Conservation (phyloP, 2,113 vertebrate species). For the Atherinomorus stipes region DNA sequence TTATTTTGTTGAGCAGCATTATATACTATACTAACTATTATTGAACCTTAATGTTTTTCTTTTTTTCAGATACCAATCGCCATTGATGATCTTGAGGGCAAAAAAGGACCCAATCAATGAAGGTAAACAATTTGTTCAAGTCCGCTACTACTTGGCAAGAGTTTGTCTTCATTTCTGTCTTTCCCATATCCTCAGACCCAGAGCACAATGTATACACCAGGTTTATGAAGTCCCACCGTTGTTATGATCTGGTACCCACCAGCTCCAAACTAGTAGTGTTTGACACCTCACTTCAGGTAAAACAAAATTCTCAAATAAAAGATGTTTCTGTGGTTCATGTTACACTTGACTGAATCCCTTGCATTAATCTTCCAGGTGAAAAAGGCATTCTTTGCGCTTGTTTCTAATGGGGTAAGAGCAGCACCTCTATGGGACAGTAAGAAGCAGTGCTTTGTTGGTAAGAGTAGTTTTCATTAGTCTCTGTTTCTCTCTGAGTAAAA, state of each 20-base stretch:
- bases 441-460: conserved; percentile 97
- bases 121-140: conserved; percentile 54
- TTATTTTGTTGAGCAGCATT: no score
- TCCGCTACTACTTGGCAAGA: neutral
- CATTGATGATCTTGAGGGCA: conserved; percentile 81
- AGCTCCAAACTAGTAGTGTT: conserved; percentile 99
- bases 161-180: neutral
- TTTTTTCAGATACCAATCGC: conserved; percentile 77
- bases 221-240: conserved; percentile 98
- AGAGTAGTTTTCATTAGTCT: conserved; percentile 28
- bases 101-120: conserved; percentile 77
- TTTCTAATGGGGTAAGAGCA: conserved; percentile 95
- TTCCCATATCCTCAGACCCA: conserved; percentile 66
- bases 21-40: no score
- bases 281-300: conserved; percentile 95
- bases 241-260: conserved; percentile 97
- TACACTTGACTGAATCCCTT: neutral
- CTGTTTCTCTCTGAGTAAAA: neutral
- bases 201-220: conserved; percentile 90
- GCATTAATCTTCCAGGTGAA: conserved; percentile 86
- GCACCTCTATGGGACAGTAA: conserved; percentile 98
- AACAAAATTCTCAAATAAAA: neutral
- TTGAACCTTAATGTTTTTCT: neutral
- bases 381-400: conserved; percentile 97
- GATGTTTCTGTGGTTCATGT: neutral